Conservation (phyloP, 2,797 vertebrate genomes). For the Mus minutoides region DNA sequence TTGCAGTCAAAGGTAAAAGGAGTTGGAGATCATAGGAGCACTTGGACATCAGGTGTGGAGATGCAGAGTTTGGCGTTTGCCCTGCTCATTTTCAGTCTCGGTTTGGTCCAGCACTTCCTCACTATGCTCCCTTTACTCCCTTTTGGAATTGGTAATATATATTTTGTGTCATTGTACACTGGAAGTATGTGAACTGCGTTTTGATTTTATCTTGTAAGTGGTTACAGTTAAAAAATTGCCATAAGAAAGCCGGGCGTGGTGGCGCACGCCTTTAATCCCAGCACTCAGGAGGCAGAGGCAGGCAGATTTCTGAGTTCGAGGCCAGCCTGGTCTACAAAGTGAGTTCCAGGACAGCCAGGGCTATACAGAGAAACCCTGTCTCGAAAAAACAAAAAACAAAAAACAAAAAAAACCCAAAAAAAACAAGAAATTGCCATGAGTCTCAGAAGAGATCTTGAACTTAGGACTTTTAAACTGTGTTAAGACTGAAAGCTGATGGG, state of each 20-base stretch:
- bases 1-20: not conserved
- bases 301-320: too few relatives aligned
- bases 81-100: not conserved
- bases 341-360: too few relatives aligned
- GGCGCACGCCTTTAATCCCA: too few relatives aligned
- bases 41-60: not conserved
- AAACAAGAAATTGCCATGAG: too few relatives aligned
- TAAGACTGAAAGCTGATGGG: not conserved
- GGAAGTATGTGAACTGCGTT: not conserved
- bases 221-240: not conserved
- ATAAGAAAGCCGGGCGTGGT: too few relatives aligned
- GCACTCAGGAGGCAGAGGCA: too few relatives aligned
- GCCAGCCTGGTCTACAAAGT: too few relatives aligned
- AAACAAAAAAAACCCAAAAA: too few relatives aligned
- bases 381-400: too few relatives aligned
- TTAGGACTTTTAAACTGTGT: not conserved
- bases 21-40: too few relatives aligned
- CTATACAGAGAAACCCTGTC: too few relatives aligned
- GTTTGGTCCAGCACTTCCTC: not conserved
- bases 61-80: not conserved
- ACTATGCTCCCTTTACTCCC: too few relatives aligned
- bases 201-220: not conserved
- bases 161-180: not conserved
- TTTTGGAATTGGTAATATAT: not conserved
- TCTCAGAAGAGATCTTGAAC: not conserved